Base-by-base conservation (phyloP, 2,888 invertebrate species). In the Sinohyriopsis cumingii region DNA sequence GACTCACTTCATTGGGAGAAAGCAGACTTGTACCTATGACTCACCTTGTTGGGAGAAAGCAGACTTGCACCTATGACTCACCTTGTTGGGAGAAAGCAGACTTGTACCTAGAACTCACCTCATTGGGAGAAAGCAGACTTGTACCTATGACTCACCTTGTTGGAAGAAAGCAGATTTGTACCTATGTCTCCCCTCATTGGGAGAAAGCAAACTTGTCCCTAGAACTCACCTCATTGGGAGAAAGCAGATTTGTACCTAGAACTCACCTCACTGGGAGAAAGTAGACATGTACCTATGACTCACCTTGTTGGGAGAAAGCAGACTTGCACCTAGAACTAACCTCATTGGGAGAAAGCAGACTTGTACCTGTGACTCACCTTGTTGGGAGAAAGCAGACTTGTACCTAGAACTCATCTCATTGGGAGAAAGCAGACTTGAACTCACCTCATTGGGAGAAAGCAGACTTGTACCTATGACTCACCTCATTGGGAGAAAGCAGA, bases 71-170 rank as follows among this genome's bases (percentile, higher is more conserved):
- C 20, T 15, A 59, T 45, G 1, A 63, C 71, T 73, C 69, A 89
- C 88, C 86, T 88, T 80, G 18, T 75, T 70, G 55, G 85, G 77
- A 24, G 84, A 69, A 7, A 89, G 78, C 2, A 79, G 75, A 67
- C 84, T 83, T 45, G 84, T 83, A 24, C 76, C 25, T n/a, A 1
- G 25, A 25, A 25, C 25, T 25, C 4, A 25, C 4, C 25, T n/a
- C n/a, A 25, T 25, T 25, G 25, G 25, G 25, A 25, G 2, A 25
- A 25, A 25, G 25, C 1, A 25, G 25, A 25, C 25, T 25, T 25
- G 25, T n/a, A 19, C 45, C 22, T 15, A 59, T 45, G 25, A 25
- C 69, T 72, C 67, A 87, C 86, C 83, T 86, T 76, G 18, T 68
- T 59, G 45, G 82, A 77, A 24, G 82, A 61, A 3, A 87, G 75